These are phyloP conservation scores for Nannobrachium achirus DNA, from an alignment of 2,113 vertebrate genomes.

Conservation along the genomic window DNA sequence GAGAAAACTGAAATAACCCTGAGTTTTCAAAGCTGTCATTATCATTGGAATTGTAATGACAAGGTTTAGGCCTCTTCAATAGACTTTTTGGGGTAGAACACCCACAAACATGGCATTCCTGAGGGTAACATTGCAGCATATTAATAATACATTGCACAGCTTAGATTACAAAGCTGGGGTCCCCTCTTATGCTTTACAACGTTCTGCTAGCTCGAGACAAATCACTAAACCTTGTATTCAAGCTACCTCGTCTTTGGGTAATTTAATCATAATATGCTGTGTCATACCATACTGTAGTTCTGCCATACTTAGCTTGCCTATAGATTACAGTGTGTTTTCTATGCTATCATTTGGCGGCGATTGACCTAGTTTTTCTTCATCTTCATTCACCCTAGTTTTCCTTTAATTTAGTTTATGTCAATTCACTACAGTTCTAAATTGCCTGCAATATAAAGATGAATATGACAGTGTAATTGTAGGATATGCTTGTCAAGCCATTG, in stretches of 20 bases:
- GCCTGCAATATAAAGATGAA: constrained; percentile 7
- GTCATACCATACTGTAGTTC: constrained; percentile 53
- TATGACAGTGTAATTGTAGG: constrained; percentile 14
- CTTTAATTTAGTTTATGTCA: neutral
- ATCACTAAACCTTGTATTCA: constrained; percentile 62
- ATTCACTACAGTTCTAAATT: constrained; percentile 10
- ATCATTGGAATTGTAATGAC: constrained; percentile 85
- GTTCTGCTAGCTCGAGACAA: constrained; percentile 66
- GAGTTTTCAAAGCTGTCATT: constrained; percentile 81
- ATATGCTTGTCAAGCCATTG: constrained; percentile 21
- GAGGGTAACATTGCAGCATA: constrained; percentile 76
- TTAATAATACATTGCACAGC: constrained; percentile 78
- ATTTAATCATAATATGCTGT: constrained; percentile 54
- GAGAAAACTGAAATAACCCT: constrained; percentile 80
- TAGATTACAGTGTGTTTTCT: constrained; percentile 26
- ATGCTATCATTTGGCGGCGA: constrained; percentile 5
- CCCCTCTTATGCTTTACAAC: constrained; percentile 66
- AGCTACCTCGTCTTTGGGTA: constrained; percentile 49
- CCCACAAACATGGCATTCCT: constrained; percentile 82
- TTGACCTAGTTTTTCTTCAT: neutral
- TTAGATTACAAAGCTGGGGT: constrained; percentile 77
- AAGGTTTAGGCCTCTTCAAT: constrained; percentile 80
- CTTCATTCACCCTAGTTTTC: neutral
- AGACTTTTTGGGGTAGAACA: constrained; percentile 80
- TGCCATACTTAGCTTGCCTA: constrained; percentile 9